Percentiles rank a stretch among this genome's conserved stretches.
These are phyloP conservation scores for Lytechinus pictus DNA, from an alignment of 35 echinoderm and acorn worm species.

Conservation along the genomic window DNA sequence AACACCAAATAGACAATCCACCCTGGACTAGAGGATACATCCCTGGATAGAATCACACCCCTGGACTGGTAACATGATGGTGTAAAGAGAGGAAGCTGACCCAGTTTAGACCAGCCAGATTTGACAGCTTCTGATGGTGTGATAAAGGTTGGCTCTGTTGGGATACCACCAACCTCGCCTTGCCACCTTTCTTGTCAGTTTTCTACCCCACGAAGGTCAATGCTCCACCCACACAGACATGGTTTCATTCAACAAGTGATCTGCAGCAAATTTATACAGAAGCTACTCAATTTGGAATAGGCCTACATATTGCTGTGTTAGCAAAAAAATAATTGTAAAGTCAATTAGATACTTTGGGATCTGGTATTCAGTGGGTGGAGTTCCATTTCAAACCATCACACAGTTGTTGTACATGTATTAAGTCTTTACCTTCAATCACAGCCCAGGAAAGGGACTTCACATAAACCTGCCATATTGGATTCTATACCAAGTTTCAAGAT, in stretches of 20 bases:
- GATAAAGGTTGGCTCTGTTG: neutral
- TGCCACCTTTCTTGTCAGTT: neutral
- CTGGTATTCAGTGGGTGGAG: no score
- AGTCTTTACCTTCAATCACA: no score
- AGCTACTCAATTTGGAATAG: neutral
- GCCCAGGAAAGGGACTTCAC: no score
- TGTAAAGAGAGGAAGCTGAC: slow-evolving; percentile 8
- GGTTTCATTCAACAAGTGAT: neutral
- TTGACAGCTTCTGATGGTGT: neutral
- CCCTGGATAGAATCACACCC: neutral
- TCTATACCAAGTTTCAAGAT: no score
- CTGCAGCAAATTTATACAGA: neutral
- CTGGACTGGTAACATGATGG: neutral
- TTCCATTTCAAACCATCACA: no score
- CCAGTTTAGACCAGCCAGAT: neutral
- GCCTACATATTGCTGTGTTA: neutral
- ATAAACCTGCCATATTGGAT: no score
- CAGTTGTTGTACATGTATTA: no score
- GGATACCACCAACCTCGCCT: neutral
- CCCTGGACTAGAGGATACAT: neutral
- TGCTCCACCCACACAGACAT: neutral
- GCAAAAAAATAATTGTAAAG: neutral
- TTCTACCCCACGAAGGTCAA: neutral
- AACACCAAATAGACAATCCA: neutral
- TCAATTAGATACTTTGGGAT: no score